Percentiles rank a stretch among this genome's conserved stretches.
Conservation (phyloP, 2,888 invertebrate species). For the Danaus chrysippus region DNA sequence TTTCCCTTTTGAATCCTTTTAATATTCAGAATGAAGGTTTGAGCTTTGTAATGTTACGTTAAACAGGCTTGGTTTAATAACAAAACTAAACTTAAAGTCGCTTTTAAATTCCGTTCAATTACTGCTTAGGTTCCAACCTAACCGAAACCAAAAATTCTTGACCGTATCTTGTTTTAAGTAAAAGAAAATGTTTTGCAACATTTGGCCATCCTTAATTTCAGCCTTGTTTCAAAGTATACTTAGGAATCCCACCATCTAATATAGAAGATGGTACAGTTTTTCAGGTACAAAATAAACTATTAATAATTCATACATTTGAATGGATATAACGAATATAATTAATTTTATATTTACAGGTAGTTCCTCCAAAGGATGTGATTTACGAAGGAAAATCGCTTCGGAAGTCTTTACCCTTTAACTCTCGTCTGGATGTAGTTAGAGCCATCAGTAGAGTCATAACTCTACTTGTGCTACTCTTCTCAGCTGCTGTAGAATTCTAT, state of each 20-base stretch:
- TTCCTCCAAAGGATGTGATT: conserved; percentile 47
- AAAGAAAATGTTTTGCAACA: not conserved
- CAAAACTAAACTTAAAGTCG: too few relatives aligned
- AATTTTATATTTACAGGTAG: conserved; percentile 47
- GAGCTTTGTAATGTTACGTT: too few relatives aligned
- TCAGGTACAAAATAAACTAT: conserved; percentile 48
- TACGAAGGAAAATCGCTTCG: conserved; percentile 50
- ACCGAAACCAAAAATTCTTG: too few relatives aligned
- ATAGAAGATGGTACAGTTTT: conserved; percentile 63
- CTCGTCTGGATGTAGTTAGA: conserved; percentile 47
- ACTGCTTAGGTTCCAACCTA: too few relatives aligned
- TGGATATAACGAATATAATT: not conserved
- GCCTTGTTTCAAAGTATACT: conserved; percentile 48
- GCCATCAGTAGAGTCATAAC: conserved; percentile 50
- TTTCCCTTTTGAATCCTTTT: too few relatives aligned
- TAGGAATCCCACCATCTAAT: conserved; percentile 43
- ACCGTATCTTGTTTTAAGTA: not conserved
- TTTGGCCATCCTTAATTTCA: conserved; percentile 40
- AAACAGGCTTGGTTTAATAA: too few relatives aligned
- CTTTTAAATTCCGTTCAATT: too few relatives aligned
- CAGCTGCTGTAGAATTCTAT: conserved; percentile 54
- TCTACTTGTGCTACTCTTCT: conserved; percentile 44
- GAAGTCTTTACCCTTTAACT: conserved; percentile 45
- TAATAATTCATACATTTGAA: not conserved
- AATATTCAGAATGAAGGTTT: too few relatives aligned